These are phyloP conservation scores for Phainopepla nitens DNA, from an alignment of 2,113 vertebrate genomes.

Conservation along the genomic window DNA sequence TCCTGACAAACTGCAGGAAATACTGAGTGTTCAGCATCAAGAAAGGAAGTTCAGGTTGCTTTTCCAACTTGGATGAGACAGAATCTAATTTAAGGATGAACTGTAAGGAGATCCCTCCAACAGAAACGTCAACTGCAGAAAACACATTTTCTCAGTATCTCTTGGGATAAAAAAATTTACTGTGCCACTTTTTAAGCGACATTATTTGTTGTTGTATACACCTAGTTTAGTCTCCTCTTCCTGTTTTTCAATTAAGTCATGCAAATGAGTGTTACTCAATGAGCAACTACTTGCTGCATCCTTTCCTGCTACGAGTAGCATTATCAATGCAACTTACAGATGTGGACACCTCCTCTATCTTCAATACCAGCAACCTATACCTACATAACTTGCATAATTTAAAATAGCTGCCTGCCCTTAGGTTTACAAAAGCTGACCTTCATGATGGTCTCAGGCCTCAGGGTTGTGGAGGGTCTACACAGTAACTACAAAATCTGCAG, in stretches of 20 bases:
- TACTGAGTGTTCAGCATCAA: background rate
- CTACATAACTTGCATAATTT: background rate
- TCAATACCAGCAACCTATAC: background rate
- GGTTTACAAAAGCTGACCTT: background rate
- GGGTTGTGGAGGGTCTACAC: background rate
- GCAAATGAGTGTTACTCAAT: background rate
- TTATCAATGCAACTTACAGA: background rate
- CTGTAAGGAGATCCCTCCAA: background rate
- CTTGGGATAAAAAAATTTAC: background rate
- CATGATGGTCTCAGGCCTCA: background rate
- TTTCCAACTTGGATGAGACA: background rate
- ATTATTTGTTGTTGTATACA: background rate
- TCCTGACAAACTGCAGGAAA: background rate
- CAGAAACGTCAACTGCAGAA: background rate
- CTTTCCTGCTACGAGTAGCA: background rate
- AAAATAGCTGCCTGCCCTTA: background rate
- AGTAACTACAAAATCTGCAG: background rate
- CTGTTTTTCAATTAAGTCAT: background rate
- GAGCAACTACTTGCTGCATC: background rate
- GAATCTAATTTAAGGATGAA: background rate
- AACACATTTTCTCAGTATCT: background rate
- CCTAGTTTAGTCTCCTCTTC: background rate
- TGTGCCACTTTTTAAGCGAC: accelerated
- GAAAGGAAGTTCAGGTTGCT: background rate
- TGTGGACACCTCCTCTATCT: background rate